phyloP scores from a whole-genome alignment of 2,888 invertebrate species.

The Nowickia ferox region DNA sequence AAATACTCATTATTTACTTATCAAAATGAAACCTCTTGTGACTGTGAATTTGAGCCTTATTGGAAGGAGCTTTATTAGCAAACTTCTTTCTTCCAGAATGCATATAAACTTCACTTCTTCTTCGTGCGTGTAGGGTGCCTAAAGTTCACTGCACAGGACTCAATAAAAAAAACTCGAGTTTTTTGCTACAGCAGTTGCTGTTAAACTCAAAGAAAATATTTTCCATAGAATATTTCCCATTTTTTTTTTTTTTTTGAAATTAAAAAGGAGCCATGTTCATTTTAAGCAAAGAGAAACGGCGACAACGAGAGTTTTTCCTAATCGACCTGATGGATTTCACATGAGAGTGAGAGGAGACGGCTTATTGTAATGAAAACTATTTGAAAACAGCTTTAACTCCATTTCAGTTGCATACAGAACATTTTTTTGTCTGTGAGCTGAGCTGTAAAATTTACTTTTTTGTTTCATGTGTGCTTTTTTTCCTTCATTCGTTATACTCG shows the following conservation, averaged over 20 bases:
- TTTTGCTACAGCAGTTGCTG: neutral
- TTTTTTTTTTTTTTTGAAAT: constrained; percentile 53
- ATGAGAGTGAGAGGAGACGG: neutral
- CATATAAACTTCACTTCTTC: too few relatives aligned
- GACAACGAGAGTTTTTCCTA: constrained; percentile 25
- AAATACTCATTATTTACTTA: too few relatives aligned
- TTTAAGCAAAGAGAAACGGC: constrained; percentile 39
- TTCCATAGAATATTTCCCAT: constrained; percentile 28
- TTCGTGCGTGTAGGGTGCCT: neutral
- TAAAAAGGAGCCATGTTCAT: constrained; percentile 32
- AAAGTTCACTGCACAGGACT: neutral
- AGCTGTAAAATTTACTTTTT: constrained; percentile 40
- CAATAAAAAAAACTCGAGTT: neutral
- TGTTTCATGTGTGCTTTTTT: constrained; percentile 1
- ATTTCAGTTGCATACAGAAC: constrained; percentile 42
- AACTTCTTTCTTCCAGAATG: too few relatives aligned
- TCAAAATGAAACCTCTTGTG: too few relatives aligned
- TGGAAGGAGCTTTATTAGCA: too few relatives aligned
- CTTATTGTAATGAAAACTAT: constrained; percentile 54
- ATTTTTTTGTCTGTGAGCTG: constrained; percentile 16
- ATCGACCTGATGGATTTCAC: constrained; percentile 16
- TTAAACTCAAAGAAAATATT: constrained; percentile 39
- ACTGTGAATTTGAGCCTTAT: too few relatives aligned
- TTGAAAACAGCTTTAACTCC: constrained; percentile 62
- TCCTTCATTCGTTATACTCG: constrained; percentile 30